Evolutionary conservation across 1,140 invertebrate genomes (phyloP).

Genomic region (Drosophila persimilis): DNA sequence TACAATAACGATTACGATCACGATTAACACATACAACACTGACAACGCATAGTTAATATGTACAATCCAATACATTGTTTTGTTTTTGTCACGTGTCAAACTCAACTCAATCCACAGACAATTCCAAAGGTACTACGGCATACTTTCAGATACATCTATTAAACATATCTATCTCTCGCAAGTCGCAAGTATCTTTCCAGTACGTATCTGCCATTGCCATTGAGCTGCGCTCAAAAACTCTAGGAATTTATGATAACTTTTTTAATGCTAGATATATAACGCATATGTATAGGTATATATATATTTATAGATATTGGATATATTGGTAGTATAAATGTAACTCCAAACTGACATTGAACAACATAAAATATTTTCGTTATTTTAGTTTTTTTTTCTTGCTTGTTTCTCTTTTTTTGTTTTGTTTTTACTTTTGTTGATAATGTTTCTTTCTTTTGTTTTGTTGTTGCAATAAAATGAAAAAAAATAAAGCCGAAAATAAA

Average conservation of each 20-base stretch:
- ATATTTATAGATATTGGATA: conserved; percentile 47
- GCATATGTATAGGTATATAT: conserved; percentile 72
- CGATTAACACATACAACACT: conserved; percentile 79
- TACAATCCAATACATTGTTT: conserved; percentile 68
- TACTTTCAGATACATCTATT: conserved; percentile 26
- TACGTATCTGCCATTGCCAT: conserved; percentile 40
- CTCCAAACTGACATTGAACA: conserved; percentile 83
- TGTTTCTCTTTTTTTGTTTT: conserved; percentile 22
- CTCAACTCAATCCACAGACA: conserved; percentile 53
- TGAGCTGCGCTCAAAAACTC: conserved; percentile 61
- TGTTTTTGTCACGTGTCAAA: conserved; percentile 76
- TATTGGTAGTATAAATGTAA: conserved; percentile 70
- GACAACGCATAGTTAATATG: conserved; percentile 62
- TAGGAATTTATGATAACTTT: conserved; percentile 62
- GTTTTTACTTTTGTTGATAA: conserved; percentile 33
- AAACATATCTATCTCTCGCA: conserved; percentile 1
- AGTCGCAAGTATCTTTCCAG: not conserved
- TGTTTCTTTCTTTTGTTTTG: conserved; percentile 38
- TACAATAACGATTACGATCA: conserved; percentile 59
- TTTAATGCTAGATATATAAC: conserved; percentile 62
- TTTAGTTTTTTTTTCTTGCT: conserved; percentile 43
- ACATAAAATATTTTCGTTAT: conserved; percentile 82
- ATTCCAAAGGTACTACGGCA: conserved; percentile 48
- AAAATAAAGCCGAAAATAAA: conserved; percentile 57
- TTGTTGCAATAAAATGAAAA: conserved; percentile 58